phyloP scores from a whole-genome alignment of 2,888 invertebrate genomes.

The Andricus curvator region DNA sequence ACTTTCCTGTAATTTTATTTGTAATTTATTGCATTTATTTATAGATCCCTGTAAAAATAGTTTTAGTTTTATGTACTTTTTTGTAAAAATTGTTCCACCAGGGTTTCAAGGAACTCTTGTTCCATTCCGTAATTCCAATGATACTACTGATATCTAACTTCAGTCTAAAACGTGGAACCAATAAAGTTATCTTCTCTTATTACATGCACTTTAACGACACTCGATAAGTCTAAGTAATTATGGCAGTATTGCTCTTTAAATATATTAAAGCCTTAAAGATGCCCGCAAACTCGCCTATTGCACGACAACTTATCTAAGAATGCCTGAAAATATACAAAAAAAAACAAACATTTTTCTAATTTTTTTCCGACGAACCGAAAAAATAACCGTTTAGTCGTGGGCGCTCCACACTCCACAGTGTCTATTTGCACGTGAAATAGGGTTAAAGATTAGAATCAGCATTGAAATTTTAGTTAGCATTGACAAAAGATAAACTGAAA shows the following conservation, averaged over 20 bases:
- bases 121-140: neutral
- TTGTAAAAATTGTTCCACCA: no score
- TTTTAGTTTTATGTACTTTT: no score
- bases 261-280: constrained; percentile 48
- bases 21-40: no score
- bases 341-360: constrained; percentile 36
- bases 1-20: no score
- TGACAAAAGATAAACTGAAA: constrained; percentile 18
- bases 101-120: neutral
- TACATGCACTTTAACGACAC: constrained; percentile 12
- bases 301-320: constrained; percentile 43
- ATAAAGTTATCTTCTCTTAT: constrained; percentile 1
- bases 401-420: neutral
- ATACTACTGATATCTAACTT: constrained; percentile 4
- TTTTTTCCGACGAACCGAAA: neutral
- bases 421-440: constrained; percentile 8
- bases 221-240: constrained; percentile 67
- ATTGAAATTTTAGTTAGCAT: constrained; percentile 6
- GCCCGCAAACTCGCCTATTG: constrained; percentile 49
- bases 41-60: no score
- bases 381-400: neutral
- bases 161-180: constrained; percentile 6
- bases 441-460: neutral
- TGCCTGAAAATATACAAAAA: constrained; percentile 17
- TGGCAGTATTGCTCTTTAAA: constrained; percentile 69